These are phyloP conservation scores for Actinemys pallida DNA, from an alignment of 2,113 vertebrate genomes.

Conservation along the genomic window DNA sequence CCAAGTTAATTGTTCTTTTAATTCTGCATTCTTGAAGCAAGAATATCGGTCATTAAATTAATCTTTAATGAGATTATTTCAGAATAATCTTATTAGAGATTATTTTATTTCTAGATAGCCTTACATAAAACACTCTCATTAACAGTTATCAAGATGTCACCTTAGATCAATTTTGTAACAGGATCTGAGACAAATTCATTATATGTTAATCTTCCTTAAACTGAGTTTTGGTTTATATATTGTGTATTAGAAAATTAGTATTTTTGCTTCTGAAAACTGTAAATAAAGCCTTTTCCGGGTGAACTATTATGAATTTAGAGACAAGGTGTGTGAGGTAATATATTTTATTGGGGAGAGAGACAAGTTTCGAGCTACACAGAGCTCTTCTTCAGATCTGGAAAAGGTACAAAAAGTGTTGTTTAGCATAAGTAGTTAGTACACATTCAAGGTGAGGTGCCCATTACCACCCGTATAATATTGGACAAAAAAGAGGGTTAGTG, in stretches of 20 bases:
- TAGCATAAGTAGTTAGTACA: neutral
- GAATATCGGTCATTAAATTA: constrained; percentile 73
- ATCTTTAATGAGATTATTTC: constrained; percentile 72
- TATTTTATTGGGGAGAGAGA: neutral
- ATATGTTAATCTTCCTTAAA: constrained; percentile 50
- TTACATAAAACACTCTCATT: constrained; percentile 77
- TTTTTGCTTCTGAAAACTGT: neutral
- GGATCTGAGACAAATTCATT: constrained; percentile 62
- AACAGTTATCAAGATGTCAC: constrained; percentile 66
- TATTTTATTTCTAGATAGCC: constrained; percentile 69
- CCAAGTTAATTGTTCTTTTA: constrained; percentile 27
- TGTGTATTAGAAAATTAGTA: constrained; percentile 10
- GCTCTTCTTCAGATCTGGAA: neutral
- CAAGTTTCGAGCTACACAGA: neutral
- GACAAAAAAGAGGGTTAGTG: neutral
- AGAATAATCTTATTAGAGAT: constrained; percentile 71
- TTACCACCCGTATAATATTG: neutral
- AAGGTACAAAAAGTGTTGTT: neutral
- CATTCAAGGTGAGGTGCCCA: neutral
- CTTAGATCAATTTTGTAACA: constrained; percentile 70
- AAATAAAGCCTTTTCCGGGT: neutral
- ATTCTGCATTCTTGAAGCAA: constrained; percentile 41
- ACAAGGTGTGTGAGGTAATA: neutral
- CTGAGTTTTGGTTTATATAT: constrained; percentile 12
- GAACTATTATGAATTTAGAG: neutral